These are phyloP conservation scores for Enteromius afrohamiltoni DNA, from an alignment of 2,797 vertebrate genomes.

Conservation along the genomic window DNA sequence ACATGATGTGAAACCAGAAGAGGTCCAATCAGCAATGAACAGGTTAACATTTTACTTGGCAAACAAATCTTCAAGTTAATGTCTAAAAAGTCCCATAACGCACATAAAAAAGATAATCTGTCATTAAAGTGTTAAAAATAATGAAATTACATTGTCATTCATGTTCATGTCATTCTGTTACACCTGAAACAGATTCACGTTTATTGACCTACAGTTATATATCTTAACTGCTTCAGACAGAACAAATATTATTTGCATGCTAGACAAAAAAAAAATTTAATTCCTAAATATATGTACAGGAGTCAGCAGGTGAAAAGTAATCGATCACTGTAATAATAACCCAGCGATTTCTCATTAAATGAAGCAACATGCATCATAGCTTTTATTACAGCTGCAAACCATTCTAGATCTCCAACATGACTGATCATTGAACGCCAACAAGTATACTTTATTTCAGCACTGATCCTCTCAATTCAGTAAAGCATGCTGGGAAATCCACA, in stretches of 20 bases:
- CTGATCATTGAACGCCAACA: not conserved
- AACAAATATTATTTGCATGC: not conserved
- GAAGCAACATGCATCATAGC: not conserved
- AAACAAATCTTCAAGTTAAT: slow-evolving; percentile 18
- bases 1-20: no score
- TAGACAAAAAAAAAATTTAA: not conserved
- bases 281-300: not conserved
- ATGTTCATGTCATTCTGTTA: not conserved
- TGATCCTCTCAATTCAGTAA: not conserved
- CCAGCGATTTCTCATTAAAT: not conserved
- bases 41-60: not conserved
- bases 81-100: not conserved
- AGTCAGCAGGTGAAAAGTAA: not conserved
- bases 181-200: not conserved
- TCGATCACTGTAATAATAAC: not conserved
- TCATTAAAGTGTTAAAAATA: not conserved
- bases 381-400: not conserved
- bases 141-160: not conserved
- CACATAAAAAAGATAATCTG: no score
- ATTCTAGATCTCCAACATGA: not conserved
- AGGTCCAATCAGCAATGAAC: no score
- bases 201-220: no score
- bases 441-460: no score
- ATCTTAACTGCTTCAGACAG: not conserved
- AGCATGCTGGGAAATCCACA: not conserved